A percentile compares a stretch with the other conserved stretches of the same genome.
Conservation (phyloP, 2,113 vertebrate species). For the Rhea americana region DNA sequence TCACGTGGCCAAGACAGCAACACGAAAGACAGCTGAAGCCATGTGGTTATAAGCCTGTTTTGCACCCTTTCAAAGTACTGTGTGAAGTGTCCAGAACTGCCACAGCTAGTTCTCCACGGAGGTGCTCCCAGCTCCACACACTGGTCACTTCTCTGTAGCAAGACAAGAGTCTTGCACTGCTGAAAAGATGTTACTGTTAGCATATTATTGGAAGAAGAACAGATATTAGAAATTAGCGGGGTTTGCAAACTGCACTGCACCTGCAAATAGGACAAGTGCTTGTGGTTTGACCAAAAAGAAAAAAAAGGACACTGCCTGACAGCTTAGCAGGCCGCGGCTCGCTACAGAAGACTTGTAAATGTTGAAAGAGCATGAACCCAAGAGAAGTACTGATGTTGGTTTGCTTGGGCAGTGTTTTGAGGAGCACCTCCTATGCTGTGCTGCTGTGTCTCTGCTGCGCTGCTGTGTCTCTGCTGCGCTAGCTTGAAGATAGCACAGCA, state of each 20-base stretch:
- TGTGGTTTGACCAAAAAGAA: not conserved
- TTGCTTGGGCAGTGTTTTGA: not conserved
- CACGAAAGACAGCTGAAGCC: not conserved
- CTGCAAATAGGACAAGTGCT: rapidly evolving
- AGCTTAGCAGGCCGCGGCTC: not conserved
- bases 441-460: not conserved
- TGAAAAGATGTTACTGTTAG: not conserved
- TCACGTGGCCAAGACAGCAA: not conserved
- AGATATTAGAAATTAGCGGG: not conserved
- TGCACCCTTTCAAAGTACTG: not conserved
- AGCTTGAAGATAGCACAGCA: not conserved
- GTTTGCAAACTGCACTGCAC: not conserved
- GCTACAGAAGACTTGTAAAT: not conserved
- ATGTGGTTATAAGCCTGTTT: not conserved
- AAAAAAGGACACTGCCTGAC: not conserved
- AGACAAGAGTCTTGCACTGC: not conserved
- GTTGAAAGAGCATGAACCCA: not conserved
- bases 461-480: not conserved
- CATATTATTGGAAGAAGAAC: not conserved
- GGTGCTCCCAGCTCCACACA: rapidly evolving
- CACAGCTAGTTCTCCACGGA: not conserved
- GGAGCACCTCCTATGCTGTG: not conserved
- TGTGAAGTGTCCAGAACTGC: not conserved
- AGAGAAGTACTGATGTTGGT: not conserved
- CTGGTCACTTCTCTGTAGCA: not conserved